Base-by-base conservation (phyloP, 2,797 vertebrate genomes). In the Periparus ater region DNA sequence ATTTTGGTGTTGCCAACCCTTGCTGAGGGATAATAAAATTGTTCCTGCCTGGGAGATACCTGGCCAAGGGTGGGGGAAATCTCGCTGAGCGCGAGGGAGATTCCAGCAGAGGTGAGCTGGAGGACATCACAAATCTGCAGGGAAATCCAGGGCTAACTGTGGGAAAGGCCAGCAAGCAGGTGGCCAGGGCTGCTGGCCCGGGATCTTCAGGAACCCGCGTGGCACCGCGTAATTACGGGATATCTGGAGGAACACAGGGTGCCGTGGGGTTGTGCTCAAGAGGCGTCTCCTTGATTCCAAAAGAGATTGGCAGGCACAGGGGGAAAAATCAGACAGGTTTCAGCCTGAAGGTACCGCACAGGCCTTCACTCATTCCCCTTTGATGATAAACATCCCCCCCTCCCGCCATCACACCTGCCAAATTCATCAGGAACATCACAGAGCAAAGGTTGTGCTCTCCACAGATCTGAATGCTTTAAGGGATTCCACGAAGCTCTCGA, bases 301-400 rank as follows among this genome's bases (percentile, higher is more conserved):
- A 45, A 92, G 92, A 96, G 95, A 93, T 96, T 96, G 94, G 96
- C 96, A 96, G 94, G 91, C 95, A 62, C 62, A 94, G 92, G 95
- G 92, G 95, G 89, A 94, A 95, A 91, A 96, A 96, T 97, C 96
- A 96, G 96, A 94, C 95, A 97, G 95, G 95, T 96, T 96, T 53
- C 95, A 97, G 95, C 95, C 96, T 93, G 92, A 96, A 96, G 95
- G 94, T 94, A 96, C 94, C 2, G 70, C 96, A 96, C 95, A 96
- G 95, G 94, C 95, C 96, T 91, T 96, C 96, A 94, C 92, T 95
- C 85, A 96, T 97, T 96, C 94, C 87, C 91, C 95, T 96, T 96
- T 96, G 95, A 97, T 95, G 95, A 96, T 95, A 96, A 96, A 96
- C 95, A 92, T 78, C 60, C 34, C 86, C 75, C 78, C 78, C 78